Evolutionary conservation across 92 coral and sea anemone genomes (phyloP).

Genomic region (Porites lobata): DNA sequence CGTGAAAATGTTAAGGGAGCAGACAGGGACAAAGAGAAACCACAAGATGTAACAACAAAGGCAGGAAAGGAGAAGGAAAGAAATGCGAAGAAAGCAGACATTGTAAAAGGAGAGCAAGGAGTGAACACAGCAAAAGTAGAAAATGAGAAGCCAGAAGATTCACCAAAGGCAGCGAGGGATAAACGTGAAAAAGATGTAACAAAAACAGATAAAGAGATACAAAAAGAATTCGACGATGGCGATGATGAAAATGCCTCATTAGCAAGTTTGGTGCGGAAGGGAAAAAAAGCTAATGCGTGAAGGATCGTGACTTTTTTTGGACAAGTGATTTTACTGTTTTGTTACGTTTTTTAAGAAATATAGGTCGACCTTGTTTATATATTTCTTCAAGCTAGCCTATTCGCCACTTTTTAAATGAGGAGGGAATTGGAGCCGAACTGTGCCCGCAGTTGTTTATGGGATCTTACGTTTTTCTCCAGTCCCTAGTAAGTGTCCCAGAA

Average conservation of each 20-base stretch:
- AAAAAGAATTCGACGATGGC: not conserved
- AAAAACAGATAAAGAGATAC: conserved; percentile 1
- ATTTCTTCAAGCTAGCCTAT: not conserved
- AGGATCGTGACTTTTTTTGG: not conserved
- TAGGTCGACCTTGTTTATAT: too few species aligned
- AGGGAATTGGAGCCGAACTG: too few species aligned
- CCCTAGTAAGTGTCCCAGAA: too few species aligned
- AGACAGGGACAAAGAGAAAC: too few species aligned
- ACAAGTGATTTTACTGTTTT: not conserved
- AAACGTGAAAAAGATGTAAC: conserved; percentile 12
- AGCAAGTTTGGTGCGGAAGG: conserved; percentile 20
- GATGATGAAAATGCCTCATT: conserved; percentile 27
- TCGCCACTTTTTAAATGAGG: too few species aligned
- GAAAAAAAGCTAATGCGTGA: not conserved
- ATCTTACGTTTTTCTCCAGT: too few species aligned
- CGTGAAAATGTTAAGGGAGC: too few species aligned
- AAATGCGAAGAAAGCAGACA: not conserved
- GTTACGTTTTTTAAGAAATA: too few species aligned
- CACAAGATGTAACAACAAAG: too few species aligned
- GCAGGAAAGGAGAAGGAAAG: not conserved
- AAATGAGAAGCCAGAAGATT: not conserved
- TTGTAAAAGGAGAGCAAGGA: too few species aligned
- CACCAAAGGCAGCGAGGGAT: not conserved
- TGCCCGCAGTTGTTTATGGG: too few species aligned
- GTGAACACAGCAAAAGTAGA: not conserved